Evolutionary conservation across 2,888 invertebrate species (phyloP).

Genomic region (Syritta pipiens): DNA sequence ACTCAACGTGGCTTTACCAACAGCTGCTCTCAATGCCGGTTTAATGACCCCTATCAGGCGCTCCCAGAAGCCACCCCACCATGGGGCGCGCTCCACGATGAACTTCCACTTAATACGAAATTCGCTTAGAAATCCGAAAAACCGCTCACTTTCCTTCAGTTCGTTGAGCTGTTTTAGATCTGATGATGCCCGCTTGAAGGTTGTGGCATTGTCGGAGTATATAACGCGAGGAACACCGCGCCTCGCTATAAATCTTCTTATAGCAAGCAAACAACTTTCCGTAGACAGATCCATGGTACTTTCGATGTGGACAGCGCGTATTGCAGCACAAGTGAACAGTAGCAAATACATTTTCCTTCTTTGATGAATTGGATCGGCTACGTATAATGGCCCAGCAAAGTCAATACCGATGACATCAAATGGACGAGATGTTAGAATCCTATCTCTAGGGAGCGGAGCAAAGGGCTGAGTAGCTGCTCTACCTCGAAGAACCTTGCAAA

Average conservation of each 20-base stretch:
- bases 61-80: constrained; percentile 38
- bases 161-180: background rate
- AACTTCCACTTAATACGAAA: constrained; percentile 8
- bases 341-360: background rate
- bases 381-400: constrained; percentile 19
- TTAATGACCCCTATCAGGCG: constrained; percentile 35
- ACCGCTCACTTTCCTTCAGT: background rate
- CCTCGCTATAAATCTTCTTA: constrained; percentile 20
- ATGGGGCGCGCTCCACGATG: too few species aligned
- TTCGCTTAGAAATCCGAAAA: constrained; percentile 14
- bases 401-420: constrained; percentile 17
- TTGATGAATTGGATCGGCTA: background rate
- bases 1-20: constrained; percentile 4
- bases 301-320: constrained; percentile 7
- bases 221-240: constrained; percentile 24
- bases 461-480: constrained; percentile 15
- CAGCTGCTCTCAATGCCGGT: constrained; percentile 16
- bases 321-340: constrained; percentile 7
- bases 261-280: constrained; percentile 19
- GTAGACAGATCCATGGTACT: background rate
- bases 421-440: constrained; percentile 6
- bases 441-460: constrained; percentile 24
- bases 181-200: constrained; percentile 19
- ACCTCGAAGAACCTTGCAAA: constrained; percentile 25
- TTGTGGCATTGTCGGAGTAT: constrained; percentile 19